Percentiles rank a stretch among this genome's conserved stretches.
Conservation (phyloP, 2,797 vertebrate species). For the Pseudochirops corinnae region DNA sequence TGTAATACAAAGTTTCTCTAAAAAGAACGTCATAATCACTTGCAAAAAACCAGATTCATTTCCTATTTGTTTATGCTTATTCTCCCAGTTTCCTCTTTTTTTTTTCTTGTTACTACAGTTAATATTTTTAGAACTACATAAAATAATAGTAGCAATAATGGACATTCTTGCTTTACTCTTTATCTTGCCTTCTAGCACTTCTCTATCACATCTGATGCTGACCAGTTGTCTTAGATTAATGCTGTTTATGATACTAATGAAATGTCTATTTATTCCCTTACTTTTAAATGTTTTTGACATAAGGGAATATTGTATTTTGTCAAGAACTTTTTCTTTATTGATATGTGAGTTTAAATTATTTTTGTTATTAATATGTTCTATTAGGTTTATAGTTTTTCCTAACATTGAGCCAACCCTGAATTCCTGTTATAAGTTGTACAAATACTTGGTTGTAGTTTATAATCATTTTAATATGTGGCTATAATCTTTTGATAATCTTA, state of each 20-base stretch:
- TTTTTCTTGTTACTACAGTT: background rate
- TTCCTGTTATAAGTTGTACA: background rate
- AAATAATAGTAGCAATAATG: background rate
- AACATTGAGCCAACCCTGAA: background rate
- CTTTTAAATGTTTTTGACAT: background rate
- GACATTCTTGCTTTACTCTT: background rate
- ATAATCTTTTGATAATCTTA: background rate
- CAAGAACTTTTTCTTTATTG: background rate
- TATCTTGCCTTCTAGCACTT: background rate
- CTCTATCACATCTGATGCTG: background rate
- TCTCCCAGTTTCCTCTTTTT: background rate
- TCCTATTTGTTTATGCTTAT: background rate
- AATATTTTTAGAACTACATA: background rate
- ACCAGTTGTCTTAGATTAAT: background rate
- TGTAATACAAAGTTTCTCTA: background rate
- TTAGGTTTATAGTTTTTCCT: background rate
- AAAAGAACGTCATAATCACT: background rate
- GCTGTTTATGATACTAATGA: background rate
- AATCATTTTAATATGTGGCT: background rate
- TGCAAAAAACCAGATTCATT: background rate
- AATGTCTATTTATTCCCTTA: background rate
- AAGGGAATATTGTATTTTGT: background rate
- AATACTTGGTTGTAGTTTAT: background rate
- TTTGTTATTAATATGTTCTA: background rate
- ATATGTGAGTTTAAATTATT: background rate